phyloP scores from a whole-genome alignment of 2,113 vertebrate genomes.

The Nibea coibor region DNA sequence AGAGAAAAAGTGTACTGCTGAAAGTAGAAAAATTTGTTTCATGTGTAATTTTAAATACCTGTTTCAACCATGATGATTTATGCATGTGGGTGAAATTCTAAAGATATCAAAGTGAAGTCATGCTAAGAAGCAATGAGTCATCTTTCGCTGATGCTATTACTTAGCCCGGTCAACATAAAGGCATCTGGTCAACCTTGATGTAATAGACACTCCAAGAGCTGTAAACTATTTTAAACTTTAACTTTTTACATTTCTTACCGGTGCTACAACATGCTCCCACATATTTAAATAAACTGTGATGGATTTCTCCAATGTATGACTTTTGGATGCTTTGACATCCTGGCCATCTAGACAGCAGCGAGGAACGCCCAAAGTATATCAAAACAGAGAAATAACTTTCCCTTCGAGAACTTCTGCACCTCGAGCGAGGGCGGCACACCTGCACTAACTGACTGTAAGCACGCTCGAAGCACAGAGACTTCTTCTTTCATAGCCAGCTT shows the following conservation, averaged over 20 bases:
- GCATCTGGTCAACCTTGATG: conserved; percentile 2
- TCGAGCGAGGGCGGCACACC: no score
- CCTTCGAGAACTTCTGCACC: no score
- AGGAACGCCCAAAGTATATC: no score
- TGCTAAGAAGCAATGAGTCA: conserved; percentile 11
- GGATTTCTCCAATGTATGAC: no score
- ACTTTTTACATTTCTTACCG: background rate
- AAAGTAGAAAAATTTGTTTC: background rate
- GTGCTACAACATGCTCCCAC: background rate
- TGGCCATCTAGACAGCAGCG: no score
- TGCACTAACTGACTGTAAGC: no score
- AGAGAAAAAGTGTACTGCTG: background rate
- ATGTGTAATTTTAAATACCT: background rate
- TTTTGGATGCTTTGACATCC: no score
- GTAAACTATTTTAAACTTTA: no score
- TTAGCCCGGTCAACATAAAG: background rate
- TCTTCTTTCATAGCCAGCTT: no score
- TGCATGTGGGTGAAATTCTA: no score
- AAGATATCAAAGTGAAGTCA: background rate
- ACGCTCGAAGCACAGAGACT: no score
- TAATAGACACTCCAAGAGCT: background rate
- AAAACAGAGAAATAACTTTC: no score
- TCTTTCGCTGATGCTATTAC: background rate
- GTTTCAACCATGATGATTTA: background rate
- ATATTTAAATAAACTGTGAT: background rate